Evolutionary conservation across 2,888 invertebrate genomes (phyloP).

Genomic region (Cecidostiba fungosa): DNA sequence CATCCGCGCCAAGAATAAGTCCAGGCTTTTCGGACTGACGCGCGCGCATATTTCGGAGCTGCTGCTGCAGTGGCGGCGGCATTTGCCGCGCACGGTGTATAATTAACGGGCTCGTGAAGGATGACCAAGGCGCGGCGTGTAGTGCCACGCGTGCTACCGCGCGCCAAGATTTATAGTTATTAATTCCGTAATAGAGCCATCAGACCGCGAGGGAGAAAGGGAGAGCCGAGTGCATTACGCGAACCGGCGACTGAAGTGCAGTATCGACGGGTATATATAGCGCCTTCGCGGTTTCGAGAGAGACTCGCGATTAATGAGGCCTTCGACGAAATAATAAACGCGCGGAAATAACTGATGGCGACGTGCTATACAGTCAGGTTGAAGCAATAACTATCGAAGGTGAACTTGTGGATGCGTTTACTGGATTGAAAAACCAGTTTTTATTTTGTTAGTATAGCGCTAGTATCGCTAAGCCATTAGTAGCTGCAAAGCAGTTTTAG

Average conservation of each 20-base stretch:
- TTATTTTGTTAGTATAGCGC: too few species aligned
- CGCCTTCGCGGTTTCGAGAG: slow-evolving; percentile 55
- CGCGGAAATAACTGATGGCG: neutral
- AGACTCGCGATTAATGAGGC: slow-evolving; percentile 56
- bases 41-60: slow-evolving; percentile 14
- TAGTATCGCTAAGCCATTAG: too few species aligned
- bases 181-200: slow-evolving; percentile 78
- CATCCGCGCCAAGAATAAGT: neutral
- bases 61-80: slow-evolving; percentile 18
- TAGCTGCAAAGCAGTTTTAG: too few species aligned
- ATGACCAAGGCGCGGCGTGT: slow-evolving; percentile 68
- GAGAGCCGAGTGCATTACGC: neutral
- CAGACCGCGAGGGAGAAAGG: slow-evolving; percentile 62
- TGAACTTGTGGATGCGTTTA: neutral
- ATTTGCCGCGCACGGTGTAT: slow-evolving; percentile 31
- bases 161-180: slow-evolving; percentile 76
- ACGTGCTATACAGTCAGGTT: neutral
- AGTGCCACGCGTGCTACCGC: slow-evolving; percentile 48
- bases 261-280: slow-evolving; percentile 13
- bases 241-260: neutral
- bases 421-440: too few species aligned
- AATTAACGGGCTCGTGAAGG: slow-evolving; percentile 61
- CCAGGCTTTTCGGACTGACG: slow-evolving; percentile 24
- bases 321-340: slow-evolving; percentile 66
- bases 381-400: neutral